Evolutionary conservation across 1,140 invertebrate genomes (phyloP), one percentile per base, ranked within the genome.

Genomic region (Amyelois transitella): DNA sequence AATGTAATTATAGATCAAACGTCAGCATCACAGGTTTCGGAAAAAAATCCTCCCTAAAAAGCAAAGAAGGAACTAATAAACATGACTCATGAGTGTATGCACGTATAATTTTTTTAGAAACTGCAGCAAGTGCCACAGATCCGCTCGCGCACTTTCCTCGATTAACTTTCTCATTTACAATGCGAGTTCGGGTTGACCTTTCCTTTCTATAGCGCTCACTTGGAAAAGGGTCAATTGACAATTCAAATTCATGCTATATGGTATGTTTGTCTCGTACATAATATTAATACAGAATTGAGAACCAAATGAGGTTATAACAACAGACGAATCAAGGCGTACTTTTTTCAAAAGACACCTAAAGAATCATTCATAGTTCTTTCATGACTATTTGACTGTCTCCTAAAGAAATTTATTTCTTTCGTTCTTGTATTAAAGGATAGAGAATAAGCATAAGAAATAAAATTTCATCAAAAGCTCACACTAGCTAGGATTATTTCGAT

Each of bases 161-260:
- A 81, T 81, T 80, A 83, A 86, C 83, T 86, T 86, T 86, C 83
- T 81, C 79, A 77, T 82, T 82, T 74, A 80, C 75, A 79, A 81
- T 81, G 72, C 68, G 66, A 78, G 64, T 72, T 81, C 67, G 64
- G 77, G 64, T 72, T 81, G 75, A 83, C 79, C 78, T 81, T 76
- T 77, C 77, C 72, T 81, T 82, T 86, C 79, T 77, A 77, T 79
- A 64, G 66, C 70, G 60, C 64, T 77, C 72, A 72, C 68, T 72
- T 74, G 52, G 69, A 71, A 71, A 72, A 66, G 72, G 73, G 72
- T 75, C 71, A 75, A 68, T 75, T 75, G 68, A 56, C 55, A 47
- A 58, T 59, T 52, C 55, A 60, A 61, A 55, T 45, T 47, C 24
- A 52, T 21, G 21, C 57, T n/a, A 47, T 14, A 8, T 38, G 32